These are phyloP conservation scores for Dicentrarchus labrax DNA, from an alignment of 2,113 vertebrate genomes.

Conservation along the genomic window DNA sequence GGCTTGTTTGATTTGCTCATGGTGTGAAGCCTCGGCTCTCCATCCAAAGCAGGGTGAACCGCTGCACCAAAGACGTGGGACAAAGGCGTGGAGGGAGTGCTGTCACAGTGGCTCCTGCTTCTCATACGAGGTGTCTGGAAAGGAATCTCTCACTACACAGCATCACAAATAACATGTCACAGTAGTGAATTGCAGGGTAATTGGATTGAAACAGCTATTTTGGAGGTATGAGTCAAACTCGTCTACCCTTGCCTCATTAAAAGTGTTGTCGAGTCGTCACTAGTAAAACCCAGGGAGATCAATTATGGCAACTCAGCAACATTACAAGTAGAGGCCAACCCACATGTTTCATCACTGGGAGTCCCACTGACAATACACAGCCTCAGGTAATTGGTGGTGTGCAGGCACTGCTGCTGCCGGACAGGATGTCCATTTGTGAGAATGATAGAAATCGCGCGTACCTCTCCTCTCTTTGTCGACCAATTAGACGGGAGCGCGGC, in stretches of 20 bases:
- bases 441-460: conserved; percentile 16
- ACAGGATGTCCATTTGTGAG: conserved; percentile 45
- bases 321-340: conserved; percentile 54
- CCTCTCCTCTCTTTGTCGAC: conserved; percentile 49
- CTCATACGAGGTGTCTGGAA: neutral
- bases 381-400: conserved; percentile 70
- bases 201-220: conserved; percentile 51
- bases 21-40: neutral
- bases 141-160: neutral
- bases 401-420: conserved; percentile 13
- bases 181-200: conserved; percentile 31
- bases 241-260: conserved; percentile 61
- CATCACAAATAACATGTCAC: conserved; percentile 45
- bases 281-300: conserved; percentile 68
- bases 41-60: neutral
- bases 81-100: neutral
- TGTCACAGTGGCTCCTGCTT: neutral
- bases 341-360: conserved; percentile 53
- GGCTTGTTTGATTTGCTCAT: neutral
- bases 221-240: conserved; percentile 20
- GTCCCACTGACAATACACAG: conserved; percentile 53
- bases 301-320: conserved; percentile 74
- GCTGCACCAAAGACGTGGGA: neutral
- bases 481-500: conserved; percentile 57
- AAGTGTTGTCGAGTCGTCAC: conserved; percentile 59